Evolutionary conservation across 2,888 invertebrate species (phyloP), one percentile per base, ranked within the genome.

Genomic region (Oscheius myriophilus): DNA sequence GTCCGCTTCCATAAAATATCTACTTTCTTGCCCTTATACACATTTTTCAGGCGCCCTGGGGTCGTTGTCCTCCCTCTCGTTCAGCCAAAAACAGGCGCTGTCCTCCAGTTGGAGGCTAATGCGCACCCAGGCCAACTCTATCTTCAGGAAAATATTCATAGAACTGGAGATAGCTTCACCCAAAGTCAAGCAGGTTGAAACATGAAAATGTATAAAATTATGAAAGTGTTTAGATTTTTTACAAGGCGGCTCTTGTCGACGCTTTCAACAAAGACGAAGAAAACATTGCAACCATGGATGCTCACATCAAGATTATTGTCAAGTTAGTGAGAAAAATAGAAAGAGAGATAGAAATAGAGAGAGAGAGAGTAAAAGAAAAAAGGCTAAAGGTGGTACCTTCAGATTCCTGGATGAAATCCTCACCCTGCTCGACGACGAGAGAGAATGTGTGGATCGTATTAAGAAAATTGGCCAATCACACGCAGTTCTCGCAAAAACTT

Each of bases 381-480:
- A 9, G 9, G 33, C 4, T 6, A 33, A 33, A 33, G 3, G 3
- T 41, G 43, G 4, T 33, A 6, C 9, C 70, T 73, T 33, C 66
- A 84, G 84, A 69, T 85, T 85, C 69, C 80, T 85, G 70, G 85
- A 85, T 51, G 85, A 85, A 49, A 54, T 86, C 18, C 72, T 85
- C 33, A 43, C 73, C 2, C 75, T 69, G 25, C 74, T 82, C 16
- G 85, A 85, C 55, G 78, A 83, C 61, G 84, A 83, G 43, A 73
- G 70, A 23, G 82, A 81, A 54, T 80, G 71, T 33, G 64, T 73
- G n/a, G 55, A 64, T 7, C 70, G 69, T 41, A 71, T 78, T 23
- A 74, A 72, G 23, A 57, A 53, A 26, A 72, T 78, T 59, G 78
- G 78, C 61, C 67, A 73, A 18, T 73, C 69, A 0, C 80, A 80